Evolutionary conservation across 1,140 invertebrate species (phyloP).

Genomic region (Oreohelix idahoensis): DNA sequence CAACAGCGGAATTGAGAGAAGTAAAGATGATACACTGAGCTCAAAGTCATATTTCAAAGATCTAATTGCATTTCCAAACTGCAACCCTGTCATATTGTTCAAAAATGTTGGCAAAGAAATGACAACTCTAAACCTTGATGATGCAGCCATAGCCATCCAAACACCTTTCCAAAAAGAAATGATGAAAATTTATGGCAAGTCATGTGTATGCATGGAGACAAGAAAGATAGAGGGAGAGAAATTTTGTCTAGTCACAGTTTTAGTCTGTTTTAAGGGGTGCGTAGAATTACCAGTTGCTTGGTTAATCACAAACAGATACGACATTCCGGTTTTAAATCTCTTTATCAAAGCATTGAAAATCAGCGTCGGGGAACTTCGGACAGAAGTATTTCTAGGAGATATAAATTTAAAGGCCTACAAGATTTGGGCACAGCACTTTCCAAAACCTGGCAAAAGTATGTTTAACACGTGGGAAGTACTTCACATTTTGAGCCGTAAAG

Average conservation of each 20-base stretch:
- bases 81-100: constrained; percentile 25
- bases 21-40: constrained; percentile 13
- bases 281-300: constrained; percentile 26
- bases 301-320: constrained; percentile 18
- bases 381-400: constrained; percentile 23
- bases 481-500: background rate
- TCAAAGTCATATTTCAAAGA: constrained; percentile 11
- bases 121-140: background rate
- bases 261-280: constrained; percentile 1
- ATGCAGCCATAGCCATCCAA: constrained; percentile 10
- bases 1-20: constrained; percentile 10
- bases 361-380: background rate
- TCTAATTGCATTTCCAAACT: background rate
- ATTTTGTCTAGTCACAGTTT: constrained; percentile 25
- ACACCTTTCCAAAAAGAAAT: constrained; percentile 32
- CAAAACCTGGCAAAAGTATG: constrained; percentile 24
- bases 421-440: constrained; percentile 18
- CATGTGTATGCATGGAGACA: constrained; percentile 25
- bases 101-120: constrained; percentile 12
- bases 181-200: constrained; percentile 22
- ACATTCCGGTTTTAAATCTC: background rate
- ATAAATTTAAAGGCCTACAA: background rate
- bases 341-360: constrained; percentile 17
- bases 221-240: background rate
- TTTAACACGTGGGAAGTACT: constrained; percentile 19